Evolutionary conservation across 2,797 vertebrate genomes (phyloP).

Genomic region (Alectoris magna): DNA sequence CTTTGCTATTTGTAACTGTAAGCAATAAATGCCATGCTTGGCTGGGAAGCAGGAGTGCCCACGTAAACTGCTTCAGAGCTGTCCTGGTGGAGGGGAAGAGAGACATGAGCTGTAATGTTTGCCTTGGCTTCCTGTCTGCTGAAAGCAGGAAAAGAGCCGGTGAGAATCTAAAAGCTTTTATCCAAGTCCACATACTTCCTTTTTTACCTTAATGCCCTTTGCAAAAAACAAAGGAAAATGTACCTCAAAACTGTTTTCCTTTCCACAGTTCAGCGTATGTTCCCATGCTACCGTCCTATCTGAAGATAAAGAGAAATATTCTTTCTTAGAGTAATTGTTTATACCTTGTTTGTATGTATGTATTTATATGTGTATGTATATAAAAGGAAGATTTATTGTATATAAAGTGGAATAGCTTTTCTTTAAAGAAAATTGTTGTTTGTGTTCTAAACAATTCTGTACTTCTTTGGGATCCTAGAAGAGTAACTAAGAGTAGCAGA

Average conservation of each 20-base stretch:
- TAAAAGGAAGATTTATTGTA: background rate
- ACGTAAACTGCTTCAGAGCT: constrained; percentile 23
- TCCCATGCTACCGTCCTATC: background rate
- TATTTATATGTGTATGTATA: background rate
- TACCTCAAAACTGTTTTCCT: background rate
- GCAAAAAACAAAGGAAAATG: background rate
- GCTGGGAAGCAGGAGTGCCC: background rate
- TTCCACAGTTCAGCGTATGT: background rate
- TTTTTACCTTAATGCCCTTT: constrained; percentile 13
- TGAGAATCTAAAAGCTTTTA: constrained; percentile 61
- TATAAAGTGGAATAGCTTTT: background rate
- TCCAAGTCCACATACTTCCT: constrained; percentile 9
- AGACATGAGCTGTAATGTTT: constrained; percentile 60
- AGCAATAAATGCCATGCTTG: background rate
- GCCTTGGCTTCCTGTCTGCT: constrained; percentile 56
- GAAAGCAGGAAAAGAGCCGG: constrained; percentile 57
- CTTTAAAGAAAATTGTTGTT: background rate
- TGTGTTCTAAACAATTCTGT: background rate
- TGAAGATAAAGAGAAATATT: background rate
- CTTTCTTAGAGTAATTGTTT: background rate
- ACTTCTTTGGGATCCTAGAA: background rate
- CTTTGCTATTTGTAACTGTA: background rate
- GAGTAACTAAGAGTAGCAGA: background rate
- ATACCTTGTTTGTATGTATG: background rate
- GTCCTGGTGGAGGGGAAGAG: constrained; percentile 19